A percentile compares a stretch with the other conserved stretches of the same genome.
phyloP scores from a whole-genome alignment of 2,888 invertebrate genomes.

The Polia nebulosa region DNA sequence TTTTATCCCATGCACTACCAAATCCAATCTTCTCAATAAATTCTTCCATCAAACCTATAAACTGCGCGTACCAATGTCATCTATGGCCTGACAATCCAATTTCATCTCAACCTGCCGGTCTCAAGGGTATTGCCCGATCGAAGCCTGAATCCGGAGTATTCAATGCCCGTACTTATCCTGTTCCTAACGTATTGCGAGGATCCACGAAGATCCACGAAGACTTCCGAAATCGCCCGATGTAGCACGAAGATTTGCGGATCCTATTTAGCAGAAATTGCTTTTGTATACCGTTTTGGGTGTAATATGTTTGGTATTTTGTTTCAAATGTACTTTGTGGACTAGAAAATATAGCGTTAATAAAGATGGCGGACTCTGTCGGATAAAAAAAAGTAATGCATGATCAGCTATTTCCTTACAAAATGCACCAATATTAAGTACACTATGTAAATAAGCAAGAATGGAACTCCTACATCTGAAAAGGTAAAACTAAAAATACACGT shows the following conservation, averaged over 20 bases:
- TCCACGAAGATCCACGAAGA: constrained; percentile 33
- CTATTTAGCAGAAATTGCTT: constrained; percentile 39
- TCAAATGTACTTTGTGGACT: background rate
- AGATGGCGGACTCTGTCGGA: no score
- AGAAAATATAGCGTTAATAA: no score
- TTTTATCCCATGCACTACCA: constrained; percentile 32
- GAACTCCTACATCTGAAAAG: no score
- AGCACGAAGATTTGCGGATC: constrained; percentile 41
- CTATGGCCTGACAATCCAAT: constrained; percentile 73
- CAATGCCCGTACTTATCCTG: constrained; percentile 54
- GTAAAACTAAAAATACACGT: no score
- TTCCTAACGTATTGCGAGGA: constrained; percentile 52
- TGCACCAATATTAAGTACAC: background rate
- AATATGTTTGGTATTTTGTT: constrained; percentile 31
- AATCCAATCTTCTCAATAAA: constrained; percentile 52
- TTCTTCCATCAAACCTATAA: constrained; percentile 61
- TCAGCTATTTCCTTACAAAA: background rate
- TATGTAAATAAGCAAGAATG: no score
- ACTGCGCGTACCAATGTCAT: constrained; percentile 58
- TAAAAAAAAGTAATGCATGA: no score
- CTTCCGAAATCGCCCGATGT: constrained; percentile 33
- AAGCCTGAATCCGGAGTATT: constrained; percentile 50
- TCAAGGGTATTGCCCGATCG: constrained; percentile 61
- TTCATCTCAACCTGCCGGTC: constrained; percentile 67
- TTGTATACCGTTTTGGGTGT: constrained; percentile 28